These are phyloP conservation scores for Manis crassicaudata DNA, from an alignment of 2,797 vertebrate genomes.

Conservation along the genomic window DNA sequence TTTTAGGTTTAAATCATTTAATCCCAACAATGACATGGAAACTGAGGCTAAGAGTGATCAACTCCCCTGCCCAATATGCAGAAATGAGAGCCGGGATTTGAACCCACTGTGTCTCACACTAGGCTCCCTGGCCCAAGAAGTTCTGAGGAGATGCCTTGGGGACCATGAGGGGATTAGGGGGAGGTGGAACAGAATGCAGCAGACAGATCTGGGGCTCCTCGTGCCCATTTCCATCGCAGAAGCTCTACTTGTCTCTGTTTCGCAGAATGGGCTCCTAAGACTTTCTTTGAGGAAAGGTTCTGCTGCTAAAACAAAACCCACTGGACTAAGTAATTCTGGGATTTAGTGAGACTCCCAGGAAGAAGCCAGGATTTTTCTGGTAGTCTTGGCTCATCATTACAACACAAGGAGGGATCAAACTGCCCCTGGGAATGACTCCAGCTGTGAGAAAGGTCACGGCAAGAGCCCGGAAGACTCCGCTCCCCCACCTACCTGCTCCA, in stretches of 20 bases:
- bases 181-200: neutral
- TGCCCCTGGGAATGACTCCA: neutral
- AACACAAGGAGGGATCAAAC: neutral
- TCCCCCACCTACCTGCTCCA: constrained; percentile 93
- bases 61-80: neutral
- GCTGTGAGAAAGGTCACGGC: neutral
- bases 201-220: neutral
- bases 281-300: neutral
- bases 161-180: no score
- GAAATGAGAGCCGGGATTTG: neutral
- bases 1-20: neutral
- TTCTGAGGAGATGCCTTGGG: neutral
- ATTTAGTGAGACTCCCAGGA: neutral
- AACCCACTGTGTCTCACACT: neutral
- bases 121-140: neutral
- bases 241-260: neutral
- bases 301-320: constrained; percentile 11
- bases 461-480: neutral
- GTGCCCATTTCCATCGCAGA: neutral
- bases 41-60: neutral
- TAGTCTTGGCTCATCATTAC: neutral
- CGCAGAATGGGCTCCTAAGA: neutral
- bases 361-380: neutral
- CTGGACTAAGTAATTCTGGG: neutral
- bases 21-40: neutral